Evolutionary conservation across 2,888 invertebrate genomes (phyloP), one percentile per base, ranked within the genome.

Genomic region (Elmis aenea): DNA sequence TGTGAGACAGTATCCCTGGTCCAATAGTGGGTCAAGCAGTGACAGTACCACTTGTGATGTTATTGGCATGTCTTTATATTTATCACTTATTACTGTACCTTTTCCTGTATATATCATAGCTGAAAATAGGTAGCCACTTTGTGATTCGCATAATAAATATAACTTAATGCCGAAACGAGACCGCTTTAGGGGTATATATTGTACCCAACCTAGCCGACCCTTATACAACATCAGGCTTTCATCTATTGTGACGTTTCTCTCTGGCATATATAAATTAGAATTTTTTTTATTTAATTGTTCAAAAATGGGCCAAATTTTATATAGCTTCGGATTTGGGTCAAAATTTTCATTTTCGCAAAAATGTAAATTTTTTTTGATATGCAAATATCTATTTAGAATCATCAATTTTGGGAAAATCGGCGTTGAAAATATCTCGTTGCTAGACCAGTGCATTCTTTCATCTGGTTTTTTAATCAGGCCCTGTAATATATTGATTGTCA

Each of bases 161-260:
- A 33, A 41, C 51, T 61, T 60, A 37, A 59, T 54, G n/a, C n/a
- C n/a, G n/a, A n/a, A n/a, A n/a, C n/a, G n/a, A n/a, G n/a, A n/a
- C n/a, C n/a, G n/a, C n/a, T 61, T 59, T 21, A 51, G 27, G 6
- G 54, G 57, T 20, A 57, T 56, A 32, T 54, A 59, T 24, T 59
- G 59, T 5, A 45, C 51, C 54, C 58, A 60, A 8, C 51, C 46
- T 12, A 59, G 30, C 15, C 52, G 29, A 13, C 55, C 54, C 48
- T 58, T 57, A 25, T 45, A 58, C 34, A 55, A 34, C 21, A 57
- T 29, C 14, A n/a, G n/a, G n/a, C n/a, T n/a, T n/a, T n/a, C n/a
- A n/a, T n/a, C n/a, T n/a, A n/a, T n/a, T n/a, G n/a, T 49, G 9
- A 54, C 36, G 26, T 55, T 41, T 44, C 33, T 18, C 27, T 54